These are phyloP conservation scores for Penaeus japonicus DNA, from an alignment of 1,140 invertebrate species.

Conservation along the genomic window DNA sequence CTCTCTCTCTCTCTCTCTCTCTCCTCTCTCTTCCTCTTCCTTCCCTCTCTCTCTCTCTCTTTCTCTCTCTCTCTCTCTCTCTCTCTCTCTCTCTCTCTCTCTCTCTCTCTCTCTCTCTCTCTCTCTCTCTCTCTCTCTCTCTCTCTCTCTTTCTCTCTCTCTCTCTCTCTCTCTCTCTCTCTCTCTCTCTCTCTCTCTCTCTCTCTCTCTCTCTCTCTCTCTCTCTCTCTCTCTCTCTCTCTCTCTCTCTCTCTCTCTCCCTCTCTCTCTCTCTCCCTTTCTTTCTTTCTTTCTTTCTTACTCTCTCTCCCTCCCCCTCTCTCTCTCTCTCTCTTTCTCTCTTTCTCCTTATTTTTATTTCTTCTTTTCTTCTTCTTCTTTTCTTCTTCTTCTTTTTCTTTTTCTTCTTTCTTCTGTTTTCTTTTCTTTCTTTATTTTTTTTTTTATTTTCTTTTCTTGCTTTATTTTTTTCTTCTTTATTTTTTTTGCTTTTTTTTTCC, in stretches of 20 bases:
- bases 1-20: too few relatives aligned
- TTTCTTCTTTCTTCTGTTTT: not conserved
- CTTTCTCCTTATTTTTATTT: constrained; percentile 15
- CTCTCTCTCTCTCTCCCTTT: not conserved
- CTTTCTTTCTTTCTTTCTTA: not conserved
- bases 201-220: not conserved
- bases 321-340: not conserved
- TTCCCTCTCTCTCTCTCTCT: too few relatives aligned
- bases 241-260: not conserved
- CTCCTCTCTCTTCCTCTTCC: too few relatives aligned
- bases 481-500: not conserved
- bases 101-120: too few relatives aligned
- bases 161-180: too few relatives aligned
- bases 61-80: too few relatives aligned
- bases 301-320: constrained; percentile 25
- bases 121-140: too few relatives aligned
- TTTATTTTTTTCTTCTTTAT: not conserved
- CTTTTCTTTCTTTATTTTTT: not conserved
- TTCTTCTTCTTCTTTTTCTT: not conserved
- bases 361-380: not conserved
- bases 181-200: too few relatives aligned
- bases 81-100: too few relatives aligned
- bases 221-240: not conserved
- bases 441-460: not conserved
- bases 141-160: too few relatives aligned